Evolutionary conservation across 2,888 invertebrate species (phyloP).

Genomic region (Rotaria socialis): DNA sequence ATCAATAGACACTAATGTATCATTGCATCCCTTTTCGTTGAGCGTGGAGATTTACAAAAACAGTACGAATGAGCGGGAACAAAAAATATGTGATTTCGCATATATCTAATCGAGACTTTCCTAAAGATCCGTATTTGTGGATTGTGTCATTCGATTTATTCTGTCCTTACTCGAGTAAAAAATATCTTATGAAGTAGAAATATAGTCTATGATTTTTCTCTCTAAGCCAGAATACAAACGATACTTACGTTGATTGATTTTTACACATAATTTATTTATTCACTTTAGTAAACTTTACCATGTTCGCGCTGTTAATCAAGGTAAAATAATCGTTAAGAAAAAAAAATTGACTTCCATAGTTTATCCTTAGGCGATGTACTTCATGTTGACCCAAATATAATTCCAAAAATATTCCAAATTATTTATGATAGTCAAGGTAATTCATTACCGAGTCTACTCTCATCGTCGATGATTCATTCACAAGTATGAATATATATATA

Average conservation of each 20-base stretch:
- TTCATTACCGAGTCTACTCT: neutral
- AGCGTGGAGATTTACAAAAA: too few species aligned
- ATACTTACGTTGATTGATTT: neutral
- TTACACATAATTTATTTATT: slow-evolving; percentile 11
- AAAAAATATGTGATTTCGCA: too few species aligned
- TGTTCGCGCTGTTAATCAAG: slow-evolving; percentile 89
- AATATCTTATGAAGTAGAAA: too few species aligned
- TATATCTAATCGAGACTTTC: too few species aligned
- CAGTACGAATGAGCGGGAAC: too few species aligned
- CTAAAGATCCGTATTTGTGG: too few species aligned
- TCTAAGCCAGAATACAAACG: too few species aligned
- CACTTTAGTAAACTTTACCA: slow-evolving; percentile 86
- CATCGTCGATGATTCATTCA: neutral
- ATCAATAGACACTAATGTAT: too few species aligned
- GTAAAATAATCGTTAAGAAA: neutral
- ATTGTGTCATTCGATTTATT: too few species aligned
- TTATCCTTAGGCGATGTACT: slow-evolving; percentile 73
- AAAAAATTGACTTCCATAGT: neutral
- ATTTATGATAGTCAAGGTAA: slow-evolving; percentile 38
- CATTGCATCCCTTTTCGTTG: too few species aligned
- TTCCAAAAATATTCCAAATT: slow-evolving; percentile 77
- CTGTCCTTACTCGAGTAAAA: too few species aligned
- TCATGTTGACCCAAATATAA: slow-evolving; percentile 95
- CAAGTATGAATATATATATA: neutral
- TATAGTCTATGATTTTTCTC: too few species aligned